These are phyloP conservation scores for Drosophila pruinosa DNA, from an alignment of 1,140 invertebrate species.

Conservation along the genomic window DNA sequence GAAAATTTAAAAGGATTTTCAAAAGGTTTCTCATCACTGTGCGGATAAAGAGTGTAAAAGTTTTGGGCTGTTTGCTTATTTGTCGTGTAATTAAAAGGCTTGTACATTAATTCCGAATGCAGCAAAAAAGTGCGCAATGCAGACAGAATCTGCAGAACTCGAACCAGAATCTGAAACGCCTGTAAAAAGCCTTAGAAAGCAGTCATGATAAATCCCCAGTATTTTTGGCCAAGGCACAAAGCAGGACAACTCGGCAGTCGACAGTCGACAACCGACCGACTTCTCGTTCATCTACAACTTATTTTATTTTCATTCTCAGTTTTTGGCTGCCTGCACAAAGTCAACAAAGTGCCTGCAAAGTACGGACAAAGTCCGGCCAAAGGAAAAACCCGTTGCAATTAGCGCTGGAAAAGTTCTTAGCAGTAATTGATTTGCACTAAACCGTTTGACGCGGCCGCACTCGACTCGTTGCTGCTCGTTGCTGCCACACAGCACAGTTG, in stretches of 20 bases:
- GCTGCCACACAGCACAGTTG: not conserved
- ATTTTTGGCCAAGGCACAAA: constrained; percentile 41
- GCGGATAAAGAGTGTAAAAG: constrained; percentile 39
- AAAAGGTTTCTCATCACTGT: constrained; percentile 4
- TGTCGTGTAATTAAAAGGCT: constrained; percentile 77
- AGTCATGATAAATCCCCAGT: constrained; percentile 71
- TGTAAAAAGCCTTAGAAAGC: constrained; percentile 61
- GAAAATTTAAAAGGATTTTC: not conserved
- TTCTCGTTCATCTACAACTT: constrained; percentile 67
- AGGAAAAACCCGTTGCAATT: constrained; percentile 64
- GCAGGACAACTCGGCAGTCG: not conserved
- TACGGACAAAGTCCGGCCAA: constrained; percentile 20
- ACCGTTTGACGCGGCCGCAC: constrained; percentile 64
- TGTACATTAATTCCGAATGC: constrained; percentile 73
- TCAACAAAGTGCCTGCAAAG: constrained; percentile 62
- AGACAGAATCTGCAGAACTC: constrained; percentile 34
- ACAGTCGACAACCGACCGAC: constrained; percentile 17
- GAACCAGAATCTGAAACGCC: not conserved
- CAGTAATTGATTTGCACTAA: constrained; percentile 78
- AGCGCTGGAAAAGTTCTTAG: constrained; percentile 75
- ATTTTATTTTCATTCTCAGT: constrained; percentile 68
- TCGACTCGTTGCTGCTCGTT: not conserved
- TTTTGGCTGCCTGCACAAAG: constrained; percentile 68
- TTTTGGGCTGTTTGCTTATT: constrained; percentile 72
- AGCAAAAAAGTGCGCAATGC: constrained; percentile 71